A percentile compares a stretch with the other conserved stretches of the same genome.
These are phyloP conservation scores for Microctenopoma stevenorrisi DNA, from an alignment of 2,797 vertebrate species.

Conservation along the genomic window DNA sequence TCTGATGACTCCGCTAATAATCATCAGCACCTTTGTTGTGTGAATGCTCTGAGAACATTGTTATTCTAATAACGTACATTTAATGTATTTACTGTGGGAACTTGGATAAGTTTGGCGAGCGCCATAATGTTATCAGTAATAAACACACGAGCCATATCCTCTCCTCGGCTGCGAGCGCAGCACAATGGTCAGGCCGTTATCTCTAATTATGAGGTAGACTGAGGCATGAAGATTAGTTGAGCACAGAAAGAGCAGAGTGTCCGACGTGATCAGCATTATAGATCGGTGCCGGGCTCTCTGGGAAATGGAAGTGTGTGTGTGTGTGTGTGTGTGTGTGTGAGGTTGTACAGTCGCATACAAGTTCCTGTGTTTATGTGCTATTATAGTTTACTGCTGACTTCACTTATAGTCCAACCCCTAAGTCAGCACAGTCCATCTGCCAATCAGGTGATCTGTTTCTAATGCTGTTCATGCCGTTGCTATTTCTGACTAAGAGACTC, in stretches of 20 bases:
- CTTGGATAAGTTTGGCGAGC: constrained; percentile 53
- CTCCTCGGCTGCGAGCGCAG: constrained; percentile 77
- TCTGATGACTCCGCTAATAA: too few species aligned
- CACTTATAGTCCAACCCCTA: too few species aligned
- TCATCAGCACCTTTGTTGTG: too few species aligned
- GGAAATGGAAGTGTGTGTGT: constrained; percentile 74
- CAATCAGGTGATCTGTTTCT: background rate
- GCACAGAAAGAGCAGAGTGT: constrained; percentile 83
- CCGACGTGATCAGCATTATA: constrained; percentile 80
- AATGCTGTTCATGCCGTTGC: too few species aligned
- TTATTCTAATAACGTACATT: constrained; percentile 31
- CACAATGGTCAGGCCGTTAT: constrained; percentile 84
- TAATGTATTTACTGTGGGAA: constrained; percentile 51
- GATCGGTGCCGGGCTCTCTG: constrained; percentile 68
- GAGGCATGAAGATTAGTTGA: constrained; percentile 86
- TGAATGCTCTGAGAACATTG: background rate
- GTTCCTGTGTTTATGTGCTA: background rate
- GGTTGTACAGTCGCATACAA: background rate
- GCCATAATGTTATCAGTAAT: constrained; percentile 67
- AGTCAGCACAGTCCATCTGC: background rate
- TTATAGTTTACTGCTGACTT: background rate
- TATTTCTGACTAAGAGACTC: too few species aligned
- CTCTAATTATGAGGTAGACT: constrained; percentile 92
- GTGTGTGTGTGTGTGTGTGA: background rate
- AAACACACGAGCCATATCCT: constrained; percentile 74